Conservation (phyloP, 2,797 vertebrate species). For the Adrianichthys oophorus region DNA sequence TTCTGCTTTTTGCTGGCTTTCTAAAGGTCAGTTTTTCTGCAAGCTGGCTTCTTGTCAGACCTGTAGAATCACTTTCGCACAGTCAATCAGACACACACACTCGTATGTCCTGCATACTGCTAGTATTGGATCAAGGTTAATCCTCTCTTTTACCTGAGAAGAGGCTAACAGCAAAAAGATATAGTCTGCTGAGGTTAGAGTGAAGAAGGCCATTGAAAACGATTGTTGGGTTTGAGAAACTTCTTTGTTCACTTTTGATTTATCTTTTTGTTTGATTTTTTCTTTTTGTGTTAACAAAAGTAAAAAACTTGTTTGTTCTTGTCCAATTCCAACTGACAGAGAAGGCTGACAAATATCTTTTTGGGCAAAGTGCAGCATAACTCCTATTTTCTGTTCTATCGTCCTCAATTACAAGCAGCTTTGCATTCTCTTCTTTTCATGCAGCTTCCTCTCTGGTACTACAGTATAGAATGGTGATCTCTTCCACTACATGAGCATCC, state of each 20-base stretch:
- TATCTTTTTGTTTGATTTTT: background rate
- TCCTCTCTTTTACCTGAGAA: conserved; percentile 52
- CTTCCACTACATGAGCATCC: conserved; percentile 8
- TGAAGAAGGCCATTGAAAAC: conserved; percentile 13
- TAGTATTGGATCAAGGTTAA: conserved; percentile 49
- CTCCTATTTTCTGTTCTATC: conserved; percentile 8
- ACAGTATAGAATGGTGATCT: conserved; percentile 34
- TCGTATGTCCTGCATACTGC: conserved; percentile 35
- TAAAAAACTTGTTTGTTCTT: conserved; percentile 8
- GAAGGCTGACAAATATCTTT: conserved; percentile 12
- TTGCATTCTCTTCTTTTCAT: background rate
- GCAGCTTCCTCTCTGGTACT: conserved; percentile 1
- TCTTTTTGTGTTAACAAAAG: conserved; percentile 5
- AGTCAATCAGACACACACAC: background rate
- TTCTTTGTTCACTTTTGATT: conserved; percentile 20
- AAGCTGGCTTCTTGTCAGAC: conserved; percentile 17
- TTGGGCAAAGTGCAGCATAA: conserved; percentile 4
- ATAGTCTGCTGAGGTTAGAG: conserved; percentile 47
- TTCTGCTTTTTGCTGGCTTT: conserved; percentile 22
- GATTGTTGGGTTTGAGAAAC: too few relatives aligned
- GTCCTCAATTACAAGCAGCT: conserved; percentile 6
- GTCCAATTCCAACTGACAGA: conserved; percentile 12
- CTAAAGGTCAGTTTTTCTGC: conserved; percentile 22
- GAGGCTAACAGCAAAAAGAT: conserved; percentile 31
- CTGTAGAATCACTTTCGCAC: conserved; percentile 29